Percentiles rank a stretch among this genome's conserved stretches.
Conservation (phyloP, 2,797 vertebrate species). For the Pangasius larnaudii region DNA sequence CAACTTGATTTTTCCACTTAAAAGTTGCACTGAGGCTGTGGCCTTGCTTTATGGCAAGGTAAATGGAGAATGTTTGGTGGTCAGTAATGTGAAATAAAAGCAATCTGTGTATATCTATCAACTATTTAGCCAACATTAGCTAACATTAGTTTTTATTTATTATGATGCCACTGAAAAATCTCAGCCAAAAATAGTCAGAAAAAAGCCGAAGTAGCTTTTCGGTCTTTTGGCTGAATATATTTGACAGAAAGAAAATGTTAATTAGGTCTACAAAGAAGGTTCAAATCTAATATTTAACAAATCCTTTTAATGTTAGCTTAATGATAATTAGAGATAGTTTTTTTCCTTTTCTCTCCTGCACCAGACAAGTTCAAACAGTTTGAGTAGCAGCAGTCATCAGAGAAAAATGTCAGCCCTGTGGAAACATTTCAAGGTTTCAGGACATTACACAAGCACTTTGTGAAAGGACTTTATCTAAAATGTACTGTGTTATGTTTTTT, state of each 20-base stretch:
- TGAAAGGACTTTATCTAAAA: background rate
- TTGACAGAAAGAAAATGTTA: background rate
- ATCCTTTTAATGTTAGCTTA: background rate
- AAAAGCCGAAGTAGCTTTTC: no score
- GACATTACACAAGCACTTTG: slow-evolving; percentile 3
- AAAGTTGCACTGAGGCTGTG: background rate
- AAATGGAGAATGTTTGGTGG: background rate
- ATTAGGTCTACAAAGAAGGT: background rate
- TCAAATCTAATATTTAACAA: background rate
- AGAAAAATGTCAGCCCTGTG: slow-evolving; percentile 4
- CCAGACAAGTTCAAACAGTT: background rate
- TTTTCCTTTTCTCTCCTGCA: background rate
- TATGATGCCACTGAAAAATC: background rate
- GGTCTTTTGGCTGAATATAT: background rate
- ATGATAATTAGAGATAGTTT: background rate
- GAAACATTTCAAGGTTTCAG: slow-evolving; percentile 8
- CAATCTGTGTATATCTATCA: background rate
- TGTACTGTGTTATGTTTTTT: background rate
- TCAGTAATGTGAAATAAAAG: background rate
- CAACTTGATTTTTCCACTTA: background rate
- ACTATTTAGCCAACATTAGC: background rate
- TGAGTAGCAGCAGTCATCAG: background rate
- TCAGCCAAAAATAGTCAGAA: no score
- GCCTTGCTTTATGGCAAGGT: background rate
- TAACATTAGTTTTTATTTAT: background rate